phyloP scores from a whole-genome alignment of 2,797 vertebrate species.

The Phoebastria nigripes region DNA sequence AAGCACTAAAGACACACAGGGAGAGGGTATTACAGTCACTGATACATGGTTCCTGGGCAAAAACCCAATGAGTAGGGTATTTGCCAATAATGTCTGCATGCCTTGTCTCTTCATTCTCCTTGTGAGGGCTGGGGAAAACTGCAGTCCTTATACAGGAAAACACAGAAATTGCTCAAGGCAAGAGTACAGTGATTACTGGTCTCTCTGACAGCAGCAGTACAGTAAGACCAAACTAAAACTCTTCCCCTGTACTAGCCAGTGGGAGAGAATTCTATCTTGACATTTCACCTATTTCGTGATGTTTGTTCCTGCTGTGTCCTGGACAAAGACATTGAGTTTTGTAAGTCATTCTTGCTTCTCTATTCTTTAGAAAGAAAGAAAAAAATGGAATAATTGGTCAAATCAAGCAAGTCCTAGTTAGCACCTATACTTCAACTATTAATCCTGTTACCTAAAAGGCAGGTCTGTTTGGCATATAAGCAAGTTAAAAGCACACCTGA shows the following conservation, averaged over 20 bases:
- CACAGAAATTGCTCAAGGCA: not conserved
- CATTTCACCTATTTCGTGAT: not conserved
- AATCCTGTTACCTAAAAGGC: constrained; percentile 24
- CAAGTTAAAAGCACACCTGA: not conserved
- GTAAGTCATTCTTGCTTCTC: not conserved
- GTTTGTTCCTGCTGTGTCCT: not conserved
- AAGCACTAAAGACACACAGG: not conserved
- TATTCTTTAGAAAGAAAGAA: not conserved
- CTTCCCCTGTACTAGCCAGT: not conserved
- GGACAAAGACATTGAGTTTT: not conserved
- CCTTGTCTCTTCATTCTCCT: not conserved
- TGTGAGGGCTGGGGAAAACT: not conserved
- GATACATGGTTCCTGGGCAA: not conserved
- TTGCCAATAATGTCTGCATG: not conserved
- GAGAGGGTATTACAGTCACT: not conserved
- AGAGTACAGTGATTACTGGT: not conserved
- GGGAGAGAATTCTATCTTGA: not conserved
- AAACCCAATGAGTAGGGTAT: not conserved
- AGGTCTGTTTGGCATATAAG: not conserved
- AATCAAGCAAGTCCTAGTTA: not conserved
- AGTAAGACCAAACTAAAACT: not conserved
- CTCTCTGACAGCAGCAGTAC: not conserved
- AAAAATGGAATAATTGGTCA: not conserved
- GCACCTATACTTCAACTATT: not conserved
- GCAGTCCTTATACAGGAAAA: not conserved